Evolutionary conservation across 2,797 vertebrate genomes (phyloP).

Genomic region (Acrocephalus scirpaceus): DNA sequence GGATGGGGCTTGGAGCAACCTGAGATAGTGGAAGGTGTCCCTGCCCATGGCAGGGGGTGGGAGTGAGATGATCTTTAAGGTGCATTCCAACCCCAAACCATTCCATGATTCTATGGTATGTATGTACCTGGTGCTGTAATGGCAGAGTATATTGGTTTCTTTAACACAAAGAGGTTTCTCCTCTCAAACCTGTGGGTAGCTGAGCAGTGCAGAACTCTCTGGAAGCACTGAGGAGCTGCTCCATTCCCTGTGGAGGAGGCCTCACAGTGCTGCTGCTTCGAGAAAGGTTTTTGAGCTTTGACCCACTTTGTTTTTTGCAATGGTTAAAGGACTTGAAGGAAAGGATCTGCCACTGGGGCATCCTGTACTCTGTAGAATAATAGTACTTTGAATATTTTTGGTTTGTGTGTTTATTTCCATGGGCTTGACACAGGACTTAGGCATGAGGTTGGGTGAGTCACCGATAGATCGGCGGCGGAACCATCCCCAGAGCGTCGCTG

Average conservation of each 20-base stretch:
- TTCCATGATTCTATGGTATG: neutral
- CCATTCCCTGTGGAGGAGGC: neutral
- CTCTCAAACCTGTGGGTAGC: neutral
- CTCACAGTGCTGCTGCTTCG: neutral
- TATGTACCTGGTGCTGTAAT: accelerated
- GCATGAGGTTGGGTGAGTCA: conserved; percentile 31
- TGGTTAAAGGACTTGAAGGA: neutral
- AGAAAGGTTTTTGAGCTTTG: neutral
- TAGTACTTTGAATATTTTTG: neutral
- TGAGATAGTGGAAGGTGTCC: neutral
- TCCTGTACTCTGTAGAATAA: neutral
- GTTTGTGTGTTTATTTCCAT: neutral
- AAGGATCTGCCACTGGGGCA: neutral
- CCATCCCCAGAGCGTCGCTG: neutral
- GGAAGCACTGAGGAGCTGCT: neutral
- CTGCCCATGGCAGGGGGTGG: neutral
- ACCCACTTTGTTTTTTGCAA: accelerated
- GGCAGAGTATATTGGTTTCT: neutral
- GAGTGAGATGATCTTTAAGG: neutral
- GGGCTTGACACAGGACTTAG: neutral
- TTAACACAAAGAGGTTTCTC: neutral
- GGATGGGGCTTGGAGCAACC: accelerated
- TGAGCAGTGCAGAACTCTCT: neutral
- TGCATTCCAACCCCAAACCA: neutral
- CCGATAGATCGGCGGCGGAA: neutral